Percentiles rank a stretch among this genome's conserved stretches.
Conservation (phyloP, 2,888 invertebrate genomes). For the Halictus ligatus region DNA sequence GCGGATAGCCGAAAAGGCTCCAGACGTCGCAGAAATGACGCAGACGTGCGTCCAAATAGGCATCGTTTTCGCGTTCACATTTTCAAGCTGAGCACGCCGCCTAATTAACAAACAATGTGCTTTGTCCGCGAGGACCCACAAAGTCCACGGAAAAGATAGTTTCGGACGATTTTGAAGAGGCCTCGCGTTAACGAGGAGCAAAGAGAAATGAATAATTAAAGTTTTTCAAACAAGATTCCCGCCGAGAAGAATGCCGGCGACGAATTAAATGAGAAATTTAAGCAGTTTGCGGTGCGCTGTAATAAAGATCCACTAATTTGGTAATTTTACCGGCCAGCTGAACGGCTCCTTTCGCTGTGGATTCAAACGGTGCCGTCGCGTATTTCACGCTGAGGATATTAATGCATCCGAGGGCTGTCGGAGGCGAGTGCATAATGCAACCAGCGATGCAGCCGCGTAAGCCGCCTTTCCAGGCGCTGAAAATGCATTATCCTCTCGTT, state of each 20-base stretch:
- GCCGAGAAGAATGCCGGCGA: not conserved
- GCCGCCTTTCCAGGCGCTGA: constrained; percentile 16
- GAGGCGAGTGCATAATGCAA: constrained; percentile 35
- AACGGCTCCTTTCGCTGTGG: not conserved
- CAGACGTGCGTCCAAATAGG: not conserved
- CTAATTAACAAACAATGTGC: not conserved
- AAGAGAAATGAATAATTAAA: not conserved
- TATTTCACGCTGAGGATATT: constrained; percentile 24
- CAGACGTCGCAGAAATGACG: not conserved
- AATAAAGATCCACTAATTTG: not conserved
- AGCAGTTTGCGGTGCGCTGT: not conserved
- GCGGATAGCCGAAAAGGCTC: not conserved
- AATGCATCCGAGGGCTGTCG: constrained; percentile 1
- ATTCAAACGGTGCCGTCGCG: not conserved
- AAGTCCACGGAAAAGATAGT: not conserved
- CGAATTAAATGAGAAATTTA: not conserved
- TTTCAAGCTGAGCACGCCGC: not conserved
- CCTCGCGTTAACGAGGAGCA: not conserved
- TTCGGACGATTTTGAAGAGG: not conserved
- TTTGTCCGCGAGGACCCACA: not conserved
- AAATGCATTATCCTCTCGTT: constrained; percentile 55
- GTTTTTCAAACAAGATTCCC: not conserved
- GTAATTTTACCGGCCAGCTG: not conserved
- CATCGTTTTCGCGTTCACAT: not conserved
- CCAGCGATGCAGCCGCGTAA: not conserved